Evolutionary conservation across 2,797 vertebrate species (phyloP), one percentile per base, ranked within the genome.

Genomic region (Trachops cirrhosus): DNA sequence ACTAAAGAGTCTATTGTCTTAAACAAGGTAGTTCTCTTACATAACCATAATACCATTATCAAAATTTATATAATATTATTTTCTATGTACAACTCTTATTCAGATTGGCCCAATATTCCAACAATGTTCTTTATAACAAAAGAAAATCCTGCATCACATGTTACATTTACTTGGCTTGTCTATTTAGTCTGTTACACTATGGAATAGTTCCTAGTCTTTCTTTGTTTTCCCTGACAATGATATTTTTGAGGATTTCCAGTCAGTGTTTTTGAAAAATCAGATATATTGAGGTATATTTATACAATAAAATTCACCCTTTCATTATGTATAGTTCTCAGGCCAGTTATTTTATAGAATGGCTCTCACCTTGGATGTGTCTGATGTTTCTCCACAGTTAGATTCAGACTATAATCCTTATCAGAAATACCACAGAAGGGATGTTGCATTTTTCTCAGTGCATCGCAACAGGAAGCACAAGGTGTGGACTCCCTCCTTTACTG

Each of bases 61-160:
- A 80, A 86, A 77, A 70, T 92, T 93, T 48, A 64, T 18, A 26
- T 46, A 52, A 11, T 50, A 48, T 70, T 37, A 52, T 59, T 86
- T 14, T 92, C 24, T 88, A 73, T 64, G 41, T 44, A 15, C 14
- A 91, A 70, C 85, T 83, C 24, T 68, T 83, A 78, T 22, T 88
- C 62, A 34, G 24, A 37, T 88, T 50, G 44, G 2, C 19, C 32
- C 50, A 32, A 88, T 82, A 46, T 86, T 62, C 37, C 52, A 73
- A n/a, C 59, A 21, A 71, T 95, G 59, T 70, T 82, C 78, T 86
- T 97, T 68, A 32, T 41, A 54, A 11, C 41, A 78, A 74, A 93
- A 64, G 14, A 39, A 93, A 85, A 57, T 64, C 9, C 32, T 32
- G 16, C 86, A 29, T 48, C 64, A 50, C 32, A 24, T 11, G 54